These are phyloP conservation scores for Shargacucullia verbasci DNA, from an alignment of 2,888 invertebrate species.

Conservation along the genomic window DNA sequence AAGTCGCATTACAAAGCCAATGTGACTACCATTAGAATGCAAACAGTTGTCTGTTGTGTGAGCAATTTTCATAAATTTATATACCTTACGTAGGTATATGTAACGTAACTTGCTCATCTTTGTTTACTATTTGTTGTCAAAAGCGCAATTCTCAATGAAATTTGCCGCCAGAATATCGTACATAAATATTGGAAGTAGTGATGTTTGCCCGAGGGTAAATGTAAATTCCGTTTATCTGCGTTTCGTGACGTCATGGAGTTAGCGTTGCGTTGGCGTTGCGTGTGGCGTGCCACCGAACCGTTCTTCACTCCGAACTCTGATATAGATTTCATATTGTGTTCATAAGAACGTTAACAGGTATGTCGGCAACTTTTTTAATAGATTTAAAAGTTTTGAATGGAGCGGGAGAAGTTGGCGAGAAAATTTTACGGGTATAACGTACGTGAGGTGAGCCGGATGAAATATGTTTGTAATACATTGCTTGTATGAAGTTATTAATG, in stretches of 20 bases:
- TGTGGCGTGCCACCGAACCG: conserved; percentile 52
- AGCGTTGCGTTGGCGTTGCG: conserved; percentile 41
- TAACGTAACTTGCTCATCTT: conserved; percentile 16
- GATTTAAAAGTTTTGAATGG: conserved; percentile 68
- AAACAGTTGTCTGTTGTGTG: conserved; percentile 30
- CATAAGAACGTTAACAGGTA: conserved; percentile 44
- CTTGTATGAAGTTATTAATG: conserved; percentile 38
- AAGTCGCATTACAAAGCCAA: conserved; percentile 30
- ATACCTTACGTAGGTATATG: no score
- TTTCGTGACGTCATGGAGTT: conserved; percentile 52
- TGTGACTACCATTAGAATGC: conserved; percentile 19
- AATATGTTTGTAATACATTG: conserved; percentile 29
- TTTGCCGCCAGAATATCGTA: conserved; percentile 36
- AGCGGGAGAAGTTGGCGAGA: conserved; percentile 52
- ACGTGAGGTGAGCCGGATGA: conserved; percentile 45
- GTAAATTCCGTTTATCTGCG: conserved; percentile 40
- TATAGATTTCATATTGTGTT: conserved; percentile 50
- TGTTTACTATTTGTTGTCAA: conserved; percentile 38
- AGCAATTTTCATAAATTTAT: conserved; percentile 34
- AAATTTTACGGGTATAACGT: conserved; percentile 42
- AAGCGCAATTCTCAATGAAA: conserved; percentile 46
- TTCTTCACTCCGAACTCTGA: conserved; percentile 40
- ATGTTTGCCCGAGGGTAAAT: conserved; percentile 41
- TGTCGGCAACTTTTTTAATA: conserved; percentile 60
- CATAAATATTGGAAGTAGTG: conserved; percentile 47